Evolutionary conservation across 1,140 invertebrate genomes (phyloP).

Genomic region (Heliconius nattereri): DNA sequence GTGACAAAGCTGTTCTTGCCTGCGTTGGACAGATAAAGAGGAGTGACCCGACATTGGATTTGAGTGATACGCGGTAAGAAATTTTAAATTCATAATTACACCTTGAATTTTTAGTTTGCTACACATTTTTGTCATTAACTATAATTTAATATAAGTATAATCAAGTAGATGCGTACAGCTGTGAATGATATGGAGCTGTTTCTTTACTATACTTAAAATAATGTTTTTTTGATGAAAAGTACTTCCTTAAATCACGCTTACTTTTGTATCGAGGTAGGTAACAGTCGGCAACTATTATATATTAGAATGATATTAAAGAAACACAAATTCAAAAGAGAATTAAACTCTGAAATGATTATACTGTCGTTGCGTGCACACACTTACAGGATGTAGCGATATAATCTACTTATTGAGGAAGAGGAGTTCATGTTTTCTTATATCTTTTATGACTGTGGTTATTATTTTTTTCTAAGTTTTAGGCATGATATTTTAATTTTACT

Average conservation of each 20-base stretch:
- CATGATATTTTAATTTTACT: too few relatives aligned
- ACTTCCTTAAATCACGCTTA: too few relatives aligned
- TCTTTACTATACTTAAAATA: too few relatives aligned
- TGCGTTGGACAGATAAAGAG: constrained; percentile 84
- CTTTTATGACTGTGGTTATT: background rate
- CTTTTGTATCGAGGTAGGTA: too few relatives aligned
- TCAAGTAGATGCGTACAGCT: too few relatives aligned
- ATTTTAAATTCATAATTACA: background rate
- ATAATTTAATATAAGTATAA: too few relatives aligned
- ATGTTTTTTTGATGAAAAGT: too few relatives aligned
- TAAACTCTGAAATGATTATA: background rate
- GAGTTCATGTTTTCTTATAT: constrained; percentile 19
- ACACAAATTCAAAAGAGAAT: background rate
- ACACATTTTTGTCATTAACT: too few relatives aligned
- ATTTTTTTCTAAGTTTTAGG: background rate
- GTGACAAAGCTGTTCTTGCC: constrained; percentile 87
- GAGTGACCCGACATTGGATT: constrained; percentile 78
- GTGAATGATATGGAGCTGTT: too few relatives aligned
- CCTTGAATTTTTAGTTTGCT: too few relatives aligned
- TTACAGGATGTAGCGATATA: constrained; percentile 22
- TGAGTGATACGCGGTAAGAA: constrained; percentile 76
- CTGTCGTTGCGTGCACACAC: background rate
- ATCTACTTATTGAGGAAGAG: constrained; percentile 23
- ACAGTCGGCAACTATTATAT: too few relatives aligned
- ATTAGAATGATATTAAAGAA: too few relatives aligned